A percentile compares a stretch with the other conserved stretches of the same genome.
phyloP scores from a whole-genome alignment of 1,140 invertebrate species.

The Drosophila melanica region DNA sequence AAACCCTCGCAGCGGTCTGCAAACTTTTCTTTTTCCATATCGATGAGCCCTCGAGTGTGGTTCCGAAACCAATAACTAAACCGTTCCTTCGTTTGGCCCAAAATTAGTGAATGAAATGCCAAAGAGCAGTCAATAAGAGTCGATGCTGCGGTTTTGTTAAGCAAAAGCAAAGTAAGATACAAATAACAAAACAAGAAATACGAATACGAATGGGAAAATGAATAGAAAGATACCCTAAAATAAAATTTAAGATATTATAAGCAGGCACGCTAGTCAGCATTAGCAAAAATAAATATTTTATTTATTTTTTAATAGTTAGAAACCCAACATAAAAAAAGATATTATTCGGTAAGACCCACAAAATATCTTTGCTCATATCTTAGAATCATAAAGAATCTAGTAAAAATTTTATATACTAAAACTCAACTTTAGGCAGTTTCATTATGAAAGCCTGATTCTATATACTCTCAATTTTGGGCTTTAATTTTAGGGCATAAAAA shows the following conservation, averaged over 20 bases:
- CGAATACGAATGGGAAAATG: background rate
- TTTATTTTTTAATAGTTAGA: too few species aligned
- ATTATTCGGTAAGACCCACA: too few species aligned
- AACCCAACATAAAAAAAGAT: too few species aligned
- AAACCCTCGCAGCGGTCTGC: constrained; percentile 31
- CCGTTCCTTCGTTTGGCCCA: constrained; percentile 13
- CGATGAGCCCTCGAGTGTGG: constrained; percentile 33
- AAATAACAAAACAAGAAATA: background rate
- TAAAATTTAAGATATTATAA: too few species aligned
- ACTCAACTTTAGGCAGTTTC: too few species aligned
- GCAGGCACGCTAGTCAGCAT: too few species aligned
- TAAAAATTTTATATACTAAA: too few species aligned
- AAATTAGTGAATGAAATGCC: constrained; percentile 55
- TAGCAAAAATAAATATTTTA: too few species aligned
- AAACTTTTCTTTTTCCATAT: constrained; percentile 47
- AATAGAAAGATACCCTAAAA: background rate
- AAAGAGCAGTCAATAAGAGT: constrained; percentile 46
- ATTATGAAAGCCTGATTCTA: background rate
- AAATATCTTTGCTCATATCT: too few species aligned
- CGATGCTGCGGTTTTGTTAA: constrained; percentile 40
- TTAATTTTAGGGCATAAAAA: background rate
- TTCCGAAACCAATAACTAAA: constrained; percentile 55
- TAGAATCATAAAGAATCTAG: too few species aligned
- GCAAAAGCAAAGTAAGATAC: constrained; percentile 2
- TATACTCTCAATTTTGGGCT: background rate